Conservation (phyloP, 2,888 invertebrate species). For the Cataglyphis altisquamis region DNA sequence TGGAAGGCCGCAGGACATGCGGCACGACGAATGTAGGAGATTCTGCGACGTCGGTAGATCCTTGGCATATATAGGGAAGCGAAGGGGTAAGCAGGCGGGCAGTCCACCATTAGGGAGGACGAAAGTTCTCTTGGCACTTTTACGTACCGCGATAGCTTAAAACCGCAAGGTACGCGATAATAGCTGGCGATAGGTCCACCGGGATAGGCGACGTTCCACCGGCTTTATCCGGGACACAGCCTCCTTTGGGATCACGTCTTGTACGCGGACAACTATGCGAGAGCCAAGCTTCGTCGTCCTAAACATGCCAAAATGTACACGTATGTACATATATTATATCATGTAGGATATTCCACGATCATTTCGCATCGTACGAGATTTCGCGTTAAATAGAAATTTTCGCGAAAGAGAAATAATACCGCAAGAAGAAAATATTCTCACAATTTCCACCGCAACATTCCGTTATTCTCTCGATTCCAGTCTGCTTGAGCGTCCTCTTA, state of each 20-base stretch:
- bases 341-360: neutral
- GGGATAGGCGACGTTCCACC: constrained; percentile 61
- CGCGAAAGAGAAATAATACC: constrained; percentile 18
- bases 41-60: constrained; percentile 16
- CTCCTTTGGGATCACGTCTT: constrained; percentile 67
- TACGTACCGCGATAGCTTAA: constrained; percentile 76
- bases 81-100: constrained; percentile 62
- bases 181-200: constrained; percentile 79
- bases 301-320: neutral
- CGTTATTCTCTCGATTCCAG: constrained; percentile 33
- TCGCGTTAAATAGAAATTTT: neutral
- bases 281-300: neutral
- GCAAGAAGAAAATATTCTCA: constrained; percentile 23
- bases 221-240: constrained; percentile 62
- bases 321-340: neutral
- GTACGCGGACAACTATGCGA: constrained; percentile 41
- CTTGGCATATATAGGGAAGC: constrained; percentile 31
- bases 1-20: constrained; percentile 64
- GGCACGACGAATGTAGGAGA: constrained; percentile 24
- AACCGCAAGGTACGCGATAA: constrained; percentile 83
- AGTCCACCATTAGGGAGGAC: constrained; percentile 68
- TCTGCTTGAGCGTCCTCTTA: constrained; percentile 17
- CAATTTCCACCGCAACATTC: constrained; percentile 21
- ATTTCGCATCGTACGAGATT: constrained; percentile 23
- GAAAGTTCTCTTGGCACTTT: constrained; percentile 68